A percentile compares a stretch with the other conserved stretches of the same genome.
phyloP scores from a whole-genome alignment of 2,113 vertebrate species.

The Ailuropoda melanoleuca region DNA sequence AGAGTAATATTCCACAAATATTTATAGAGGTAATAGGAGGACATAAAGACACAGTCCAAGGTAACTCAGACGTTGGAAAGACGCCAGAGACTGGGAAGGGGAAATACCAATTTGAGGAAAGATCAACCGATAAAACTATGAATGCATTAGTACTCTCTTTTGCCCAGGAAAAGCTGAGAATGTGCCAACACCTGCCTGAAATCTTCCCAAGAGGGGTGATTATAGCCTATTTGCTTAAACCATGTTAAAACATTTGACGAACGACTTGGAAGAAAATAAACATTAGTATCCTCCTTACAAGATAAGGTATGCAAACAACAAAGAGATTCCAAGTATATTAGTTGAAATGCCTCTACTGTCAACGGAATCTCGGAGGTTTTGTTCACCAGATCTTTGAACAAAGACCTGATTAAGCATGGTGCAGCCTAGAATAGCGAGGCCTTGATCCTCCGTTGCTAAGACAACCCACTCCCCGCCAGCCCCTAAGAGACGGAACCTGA shows the following conservation, averaged over 20 bases:
- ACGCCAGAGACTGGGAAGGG: neutral
- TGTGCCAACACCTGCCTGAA: neutral
- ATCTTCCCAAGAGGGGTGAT: neutral
- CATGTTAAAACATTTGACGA: neutral
- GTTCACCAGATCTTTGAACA: neutral
- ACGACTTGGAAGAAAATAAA: neutral
- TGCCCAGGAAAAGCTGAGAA: neutral
- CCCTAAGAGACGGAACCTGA: neutral
- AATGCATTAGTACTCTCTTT: neutral
- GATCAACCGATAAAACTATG: neutral
- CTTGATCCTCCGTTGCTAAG: neutral
- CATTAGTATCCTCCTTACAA: neutral
- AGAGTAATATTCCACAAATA: neutral
- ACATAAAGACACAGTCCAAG: neutral
- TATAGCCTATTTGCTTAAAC: neutral
- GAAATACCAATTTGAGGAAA: constrained; percentile 15
- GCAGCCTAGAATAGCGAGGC: neutral
- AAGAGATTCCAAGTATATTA: neutral
- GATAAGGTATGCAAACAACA: neutral
- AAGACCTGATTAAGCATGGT: neutral
- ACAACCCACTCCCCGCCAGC: neutral
- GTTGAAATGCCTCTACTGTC: neutral
- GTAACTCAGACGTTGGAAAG: neutral
- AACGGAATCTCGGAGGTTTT: neutral
- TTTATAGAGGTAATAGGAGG: neutral